phyloP scores from a whole-genome alignment of 2,888 invertebrate species.

The Metacarcinus magister region DNA sequence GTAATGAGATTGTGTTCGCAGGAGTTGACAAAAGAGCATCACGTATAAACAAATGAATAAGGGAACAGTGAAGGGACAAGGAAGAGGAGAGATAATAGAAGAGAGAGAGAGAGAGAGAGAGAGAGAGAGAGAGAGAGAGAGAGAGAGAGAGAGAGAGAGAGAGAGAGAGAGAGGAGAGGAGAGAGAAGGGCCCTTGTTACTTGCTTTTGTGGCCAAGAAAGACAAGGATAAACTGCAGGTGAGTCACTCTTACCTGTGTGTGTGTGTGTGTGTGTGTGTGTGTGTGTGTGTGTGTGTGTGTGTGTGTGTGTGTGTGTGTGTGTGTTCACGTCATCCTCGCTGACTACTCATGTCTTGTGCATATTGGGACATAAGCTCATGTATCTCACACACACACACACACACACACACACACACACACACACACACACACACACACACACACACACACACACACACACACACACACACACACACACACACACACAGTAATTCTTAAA shows the following conservation, averaged over 20 bases:
- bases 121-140: background rate
- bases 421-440: slow-evolving; percentile 40
- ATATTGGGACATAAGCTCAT: background rate
- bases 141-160: background rate
- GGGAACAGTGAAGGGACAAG: background rate
- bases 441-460: background rate
- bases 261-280: slow-evolving; percentile 13
- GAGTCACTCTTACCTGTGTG: background rate
- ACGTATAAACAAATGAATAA: background rate
- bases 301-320: slow-evolving; percentile 35
- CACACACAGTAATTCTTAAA: background rate
- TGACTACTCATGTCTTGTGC: background rate
- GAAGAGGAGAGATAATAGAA: background rate
- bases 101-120: background rate
- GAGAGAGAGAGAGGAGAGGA: background rate
- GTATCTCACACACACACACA: background rate
- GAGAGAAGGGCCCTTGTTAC: background rate
- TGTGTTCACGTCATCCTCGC: background rate
- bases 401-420: slow-evolving; percentile 53
- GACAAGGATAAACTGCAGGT: background rate
- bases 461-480: slow-evolving; percentile 6
- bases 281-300: slow-evolving; percentile 45
- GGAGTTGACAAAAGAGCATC: too few species aligned
- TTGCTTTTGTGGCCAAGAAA: background rate
- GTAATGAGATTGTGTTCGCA: too few species aligned